These are phyloP conservation scores for Oligia fasciuncula DNA, from an alignment of 2,888 invertebrate species.

Conservation along the genomic window DNA sequence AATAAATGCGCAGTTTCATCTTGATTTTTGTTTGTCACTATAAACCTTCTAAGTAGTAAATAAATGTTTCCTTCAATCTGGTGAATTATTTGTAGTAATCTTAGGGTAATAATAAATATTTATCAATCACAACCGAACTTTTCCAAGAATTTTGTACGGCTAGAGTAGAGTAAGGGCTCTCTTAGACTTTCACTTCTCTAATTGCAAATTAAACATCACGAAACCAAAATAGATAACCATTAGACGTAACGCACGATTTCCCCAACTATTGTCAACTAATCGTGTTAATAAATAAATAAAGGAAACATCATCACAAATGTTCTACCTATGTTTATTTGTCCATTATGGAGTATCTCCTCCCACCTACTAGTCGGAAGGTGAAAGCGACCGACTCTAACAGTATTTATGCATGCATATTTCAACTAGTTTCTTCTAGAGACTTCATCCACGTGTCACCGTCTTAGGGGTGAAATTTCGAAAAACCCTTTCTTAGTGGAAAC, in stretches of 20 bases:
- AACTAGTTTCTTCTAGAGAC: neutral
- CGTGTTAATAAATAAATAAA: neutral
- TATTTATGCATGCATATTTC: slow-evolving; percentile 10
- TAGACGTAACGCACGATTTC: no score
- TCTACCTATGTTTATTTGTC: neutral
- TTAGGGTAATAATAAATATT: neutral
- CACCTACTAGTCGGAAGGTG: neutral
- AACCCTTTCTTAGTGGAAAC: no score
- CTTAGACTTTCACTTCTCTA: no score
- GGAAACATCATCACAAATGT: neutral
- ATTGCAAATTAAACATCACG: neutral
- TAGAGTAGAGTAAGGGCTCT: neutral
- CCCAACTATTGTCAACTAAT: neutral
- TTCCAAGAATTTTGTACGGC: neutral
- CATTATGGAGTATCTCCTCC: neutral
- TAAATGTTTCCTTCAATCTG: neutral
- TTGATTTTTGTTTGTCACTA: neutral
- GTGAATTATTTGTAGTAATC: neutral
- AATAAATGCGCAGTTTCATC: neutral
- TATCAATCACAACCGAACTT: neutral
- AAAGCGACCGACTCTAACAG: neutral
- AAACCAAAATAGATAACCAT: neutral
- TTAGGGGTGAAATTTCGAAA: no score
- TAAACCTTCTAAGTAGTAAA: neutral
- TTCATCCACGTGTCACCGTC: no score